Base-by-base conservation (phyloP, 2,797 vertebrate species). In the Chloroceryle inda region DNA sequence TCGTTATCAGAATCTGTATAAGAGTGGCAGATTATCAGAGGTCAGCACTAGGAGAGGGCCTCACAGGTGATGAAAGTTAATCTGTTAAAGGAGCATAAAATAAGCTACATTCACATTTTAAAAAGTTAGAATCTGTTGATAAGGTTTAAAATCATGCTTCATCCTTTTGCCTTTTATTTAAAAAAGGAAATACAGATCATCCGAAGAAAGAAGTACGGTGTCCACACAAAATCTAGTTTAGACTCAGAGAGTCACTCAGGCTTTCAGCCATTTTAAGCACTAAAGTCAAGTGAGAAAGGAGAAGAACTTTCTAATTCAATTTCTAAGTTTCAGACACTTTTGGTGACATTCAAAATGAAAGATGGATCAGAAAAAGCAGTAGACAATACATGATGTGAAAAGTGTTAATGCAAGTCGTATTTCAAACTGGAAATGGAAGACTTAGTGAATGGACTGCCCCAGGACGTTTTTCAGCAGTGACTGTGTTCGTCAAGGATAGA, bases 251-350 rank as follows among this genome's bases (percentile, higher is more conserved):
- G 80, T 63, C n/a, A 33, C 38, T 64, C 18, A 13, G 26, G 45
- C 55, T 92, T 88, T 47, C 69, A 93, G 38, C 69, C 82, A 62
- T 78, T 93, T 79, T 89, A 89, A 91, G 55, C 59, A 76, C 35
- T 58, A 26, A 62, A 63, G 85, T 88, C 81, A 85, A 91, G 49
- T 84, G 55, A 67, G 35, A 78, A 49, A 77, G 66, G 50, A 94
- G 29, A 64, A 77, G 7, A 45, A 63, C 29, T 44, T 37, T 58
- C 69, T 82, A 88, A 95, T 89, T 89, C 61, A 73, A 1, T 76
- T 58, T 91, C 61, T 77, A 62, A 52, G 68, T 94, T 97, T 96
- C 53, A 59, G 56, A 27, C 27, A 24, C 44, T 79, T 83, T 64
- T 93, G 53, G 62, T 91, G 45, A 85, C 78, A 37, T 67, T 93